Conservation (phyloP, 2,888 invertebrate genomes). For the Synergus umbraculus region DNA sequence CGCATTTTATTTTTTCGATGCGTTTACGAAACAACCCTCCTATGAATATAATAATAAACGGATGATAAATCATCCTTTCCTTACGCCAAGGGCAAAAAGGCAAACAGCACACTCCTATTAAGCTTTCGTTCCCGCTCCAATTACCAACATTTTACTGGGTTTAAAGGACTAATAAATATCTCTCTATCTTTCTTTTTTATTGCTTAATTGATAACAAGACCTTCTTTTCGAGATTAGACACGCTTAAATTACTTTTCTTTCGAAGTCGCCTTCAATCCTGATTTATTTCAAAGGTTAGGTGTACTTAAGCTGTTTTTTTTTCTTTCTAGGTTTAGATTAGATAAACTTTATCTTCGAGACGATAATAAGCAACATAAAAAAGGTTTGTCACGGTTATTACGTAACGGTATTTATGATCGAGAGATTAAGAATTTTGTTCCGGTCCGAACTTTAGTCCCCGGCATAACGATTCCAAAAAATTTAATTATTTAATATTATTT, state of each 20-base stretch:
- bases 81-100: not conserved
- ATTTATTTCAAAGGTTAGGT: not conserved
- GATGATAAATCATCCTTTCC: not conserved
- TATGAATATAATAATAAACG: constrained; percentile 4
- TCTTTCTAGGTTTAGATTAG: not conserved
- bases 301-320: not conserved
- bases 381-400: too few relatives aligned
- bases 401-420: too few relatives aligned
- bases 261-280: not conserved
- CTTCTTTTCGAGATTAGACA: not conserved
- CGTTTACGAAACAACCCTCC: not conserved
- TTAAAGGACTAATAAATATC: not conserved
- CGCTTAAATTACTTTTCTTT: not conserved
- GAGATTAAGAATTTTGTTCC: too few relatives aligned
- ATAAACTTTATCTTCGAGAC: not conserved
- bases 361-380: not conserved
- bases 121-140: not conserved
- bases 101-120: not conserved
- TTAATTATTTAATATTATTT: too few relatives aligned
- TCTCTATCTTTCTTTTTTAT: not conserved
- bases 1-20: not conserved
- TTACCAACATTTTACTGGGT: not conserved
- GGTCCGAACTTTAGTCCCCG: too few relatives aligned
- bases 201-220: not conserved
- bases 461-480: too few relatives aligned